Base-by-base conservation (phyloP, 2,797 vertebrate genomes). In the Ptychadena robeensis region DNA sequence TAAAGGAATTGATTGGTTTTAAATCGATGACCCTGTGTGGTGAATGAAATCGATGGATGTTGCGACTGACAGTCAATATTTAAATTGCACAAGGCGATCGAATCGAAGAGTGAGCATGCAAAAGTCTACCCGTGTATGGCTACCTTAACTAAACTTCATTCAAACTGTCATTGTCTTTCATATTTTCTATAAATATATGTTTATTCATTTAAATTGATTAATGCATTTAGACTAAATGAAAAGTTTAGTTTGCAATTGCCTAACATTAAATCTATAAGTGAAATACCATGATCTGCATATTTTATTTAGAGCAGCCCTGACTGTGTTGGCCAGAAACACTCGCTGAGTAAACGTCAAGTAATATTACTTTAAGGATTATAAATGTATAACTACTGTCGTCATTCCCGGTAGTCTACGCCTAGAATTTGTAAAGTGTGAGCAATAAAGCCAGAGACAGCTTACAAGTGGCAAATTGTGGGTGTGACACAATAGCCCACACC, bases 231-330 rank as follows among this genome's bases (percentile, higher is more conserved):
- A 7, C 22, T 64, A 82, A 70, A 76, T n/a, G 14, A 35, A 34
- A 69, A 35, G 76, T 74, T 84, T 85, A 75, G 38, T 31, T 80
- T 84, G 27, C 31, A 64, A 15, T 25, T 68, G 70, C 71, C 77
- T 84, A 30, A 80, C 77, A 84, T 84, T 80, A 80, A 22, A 40
- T 2, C n/a, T 80, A n/a, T 75, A 71, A 74, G 69, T 75, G 64
- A 80, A 80, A 79, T 74, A 15, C 35, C 77, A 74, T 57, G 27
- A 69, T 84, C 66, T 84, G 74, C 75, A 80, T 75, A 68, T 80
- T 80, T 37, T 65, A 70, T 85, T 27, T 69, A 38, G 38, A 73
- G 63, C 14, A 48, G 69, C 18, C 22, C 61, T 61, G 44, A 61
- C 30, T 61, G 69, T 44, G 44, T 64, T 70, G 77, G 75, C 77